Evolutionary conservation across 2,797 vertebrate species (phyloP).

Genomic region (Clarias laeviceps): DNA sequence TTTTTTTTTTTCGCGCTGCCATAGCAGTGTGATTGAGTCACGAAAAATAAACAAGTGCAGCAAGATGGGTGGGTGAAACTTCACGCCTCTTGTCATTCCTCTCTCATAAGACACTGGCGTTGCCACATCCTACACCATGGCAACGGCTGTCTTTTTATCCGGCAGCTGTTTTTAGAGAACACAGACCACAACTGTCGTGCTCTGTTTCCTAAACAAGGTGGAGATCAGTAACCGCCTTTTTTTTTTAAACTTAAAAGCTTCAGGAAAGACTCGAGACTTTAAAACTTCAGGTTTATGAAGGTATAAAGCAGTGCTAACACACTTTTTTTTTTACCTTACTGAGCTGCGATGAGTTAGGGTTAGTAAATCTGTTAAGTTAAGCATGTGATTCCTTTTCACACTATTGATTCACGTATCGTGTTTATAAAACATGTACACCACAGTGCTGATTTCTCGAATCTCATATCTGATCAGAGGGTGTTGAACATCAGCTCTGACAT

Average conservation of each 20-base stretch:
- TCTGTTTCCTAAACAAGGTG: slow-evolving; percentile 8
- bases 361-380: not conserved
- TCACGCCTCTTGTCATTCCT: not conserved
- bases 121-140: slow-evolving; percentile 15
- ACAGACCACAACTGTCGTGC: slow-evolving; percentile 9
- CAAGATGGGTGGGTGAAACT: not conserved
- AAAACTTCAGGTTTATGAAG: not conserved
- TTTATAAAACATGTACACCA: not conserved
- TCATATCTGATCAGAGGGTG: not conserved
- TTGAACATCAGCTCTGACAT: not conserved
- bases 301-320: not conserved
- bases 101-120: slow-evolving; percentile 7
- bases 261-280: not conserved
- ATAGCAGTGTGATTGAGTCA: not conserved
- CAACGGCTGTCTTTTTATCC: slow-evolving; percentile 14
- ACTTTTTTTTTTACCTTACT: not conserved
- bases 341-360: not conserved
- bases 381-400: not conserved
- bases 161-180: slow-evolving; percentile 23
- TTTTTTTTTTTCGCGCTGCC: not conserved
- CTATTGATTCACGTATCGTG: not conserved
- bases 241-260: not conserved
- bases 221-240: not conserved
- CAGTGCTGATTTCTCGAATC: not conserved
- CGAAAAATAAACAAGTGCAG: not conserved